Percentiles rank a stretch among this genome's conserved stretches.
phyloP scores from a whole-genome alignment of 1,140 invertebrate genomes.

The Plutomurus gul region DNA sequence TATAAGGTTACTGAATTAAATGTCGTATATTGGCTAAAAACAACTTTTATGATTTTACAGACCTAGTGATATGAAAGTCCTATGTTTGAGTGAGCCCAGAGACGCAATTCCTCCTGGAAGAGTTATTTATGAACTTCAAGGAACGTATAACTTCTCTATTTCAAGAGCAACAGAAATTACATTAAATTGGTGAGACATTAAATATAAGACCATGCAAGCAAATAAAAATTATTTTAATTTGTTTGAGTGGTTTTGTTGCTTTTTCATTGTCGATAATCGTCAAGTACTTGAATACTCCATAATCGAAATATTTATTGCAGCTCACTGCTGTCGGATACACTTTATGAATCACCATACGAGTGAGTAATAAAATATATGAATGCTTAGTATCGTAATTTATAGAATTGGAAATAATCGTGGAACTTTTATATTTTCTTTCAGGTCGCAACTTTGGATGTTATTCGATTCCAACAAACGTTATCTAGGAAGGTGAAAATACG shows the following conservation, averaged over 20 bases:
- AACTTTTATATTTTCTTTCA: too few species aligned
- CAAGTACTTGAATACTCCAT: too few species aligned
- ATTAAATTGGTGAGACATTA: constrained; percentile 73
- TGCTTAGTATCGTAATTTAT: background rate
- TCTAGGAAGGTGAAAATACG: too few species aligned
- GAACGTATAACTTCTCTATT: constrained; percentile 84
- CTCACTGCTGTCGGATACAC: background rate
- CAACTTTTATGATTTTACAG: constrained; percentile 60
- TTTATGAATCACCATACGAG: background rate
- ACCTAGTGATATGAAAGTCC: constrained; percentile 72
- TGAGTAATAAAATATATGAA: too few species aligned
- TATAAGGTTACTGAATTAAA: constrained; percentile 33
- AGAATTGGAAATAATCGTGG: constrained; percentile 67
- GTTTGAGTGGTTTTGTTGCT: constrained; percentile 74
- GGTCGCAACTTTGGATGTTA: constrained; percentile 95
- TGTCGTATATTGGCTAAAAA: constrained; percentile 8
- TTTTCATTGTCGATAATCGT: background rate
- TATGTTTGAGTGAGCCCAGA: constrained; percentile 69
- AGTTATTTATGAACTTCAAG: constrained; percentile 86
- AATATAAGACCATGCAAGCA: too few species aligned
- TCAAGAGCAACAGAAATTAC: constrained; percentile 81
- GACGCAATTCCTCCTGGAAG: constrained; percentile 83
- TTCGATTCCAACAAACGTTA: constrained; percentile 91
- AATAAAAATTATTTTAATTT: too few species aligned
- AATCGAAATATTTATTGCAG: background rate